These are phyloP conservation scores for Drosophila baimaii DNA, from an alignment of 1,140 invertebrate genomes.

Conservation along the genomic window DNA sequence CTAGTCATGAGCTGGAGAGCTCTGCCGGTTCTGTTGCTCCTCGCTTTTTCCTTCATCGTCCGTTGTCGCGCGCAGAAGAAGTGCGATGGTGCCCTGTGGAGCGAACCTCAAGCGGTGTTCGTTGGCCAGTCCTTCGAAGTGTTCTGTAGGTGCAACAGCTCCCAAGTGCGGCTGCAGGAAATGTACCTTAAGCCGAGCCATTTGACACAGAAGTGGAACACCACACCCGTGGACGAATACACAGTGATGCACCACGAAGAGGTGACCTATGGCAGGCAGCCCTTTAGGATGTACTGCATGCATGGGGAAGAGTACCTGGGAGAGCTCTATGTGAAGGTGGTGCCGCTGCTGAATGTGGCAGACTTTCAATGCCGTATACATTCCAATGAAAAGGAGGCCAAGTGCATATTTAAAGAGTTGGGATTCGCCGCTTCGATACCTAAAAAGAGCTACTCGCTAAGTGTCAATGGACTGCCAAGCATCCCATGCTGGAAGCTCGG, in stretches of 20 bases:
- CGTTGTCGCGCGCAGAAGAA: neutral
- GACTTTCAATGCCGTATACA: neutral
- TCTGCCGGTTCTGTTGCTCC: neutral
- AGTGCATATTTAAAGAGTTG: neutral
- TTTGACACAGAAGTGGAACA: neutral
- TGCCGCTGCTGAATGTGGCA: neutral
- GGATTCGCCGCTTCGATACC: neutral
- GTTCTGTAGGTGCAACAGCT: constrained; percentile 13
- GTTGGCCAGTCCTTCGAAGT: constrained; percentile 8
- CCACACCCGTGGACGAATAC: neutral
- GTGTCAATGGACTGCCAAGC: neutral
- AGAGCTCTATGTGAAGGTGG: neutral
- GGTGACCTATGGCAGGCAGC: neutral
- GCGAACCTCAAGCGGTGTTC: neutral
- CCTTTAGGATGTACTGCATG: neutral
- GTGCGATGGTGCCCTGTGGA: constrained; percentile 10
- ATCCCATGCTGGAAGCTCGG: neutral
- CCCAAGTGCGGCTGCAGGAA: neutral
- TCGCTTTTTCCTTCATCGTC: neutral
- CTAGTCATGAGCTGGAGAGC: constrained; percentile 16
- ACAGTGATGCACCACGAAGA: neutral
- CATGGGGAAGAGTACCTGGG: neutral
- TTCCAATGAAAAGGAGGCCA: neutral
- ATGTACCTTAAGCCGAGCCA: neutral
- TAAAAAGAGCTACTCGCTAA: constrained; percentile 10